Evolutionary conservation across 2,888 invertebrate species (phyloP), one percentile per base, ranked within the genome.

Genomic region (Tineola bisselliella): DNA sequence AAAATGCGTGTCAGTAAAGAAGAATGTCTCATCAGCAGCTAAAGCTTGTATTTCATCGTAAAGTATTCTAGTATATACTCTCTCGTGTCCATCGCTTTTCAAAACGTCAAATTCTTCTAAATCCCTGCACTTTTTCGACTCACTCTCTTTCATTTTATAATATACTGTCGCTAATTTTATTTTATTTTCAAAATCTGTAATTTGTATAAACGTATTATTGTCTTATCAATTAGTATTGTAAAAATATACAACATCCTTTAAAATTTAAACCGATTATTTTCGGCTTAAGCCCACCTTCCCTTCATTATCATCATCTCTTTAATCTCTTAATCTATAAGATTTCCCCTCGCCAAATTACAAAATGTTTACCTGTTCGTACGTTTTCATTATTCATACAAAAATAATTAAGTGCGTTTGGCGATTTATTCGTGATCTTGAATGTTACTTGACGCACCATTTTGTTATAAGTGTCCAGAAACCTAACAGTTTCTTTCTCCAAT

Each of bases 401-500:
- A 65, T 87, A 91, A 0, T 86, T 81, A 1, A 90, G 75, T 5
- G 81, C 44, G 64, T 88, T 84, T 30, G 88, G 72, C 12, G 90
- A 90, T 63, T 84, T 84, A 68, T 91, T 91, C 13, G 71, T 71
- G 57, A 91, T 78, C 64, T 84, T 86, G 18, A 90, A 71, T 0
- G 73, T 76, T 64, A 82, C 79, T 61, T 88, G 84, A 12, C 87
- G 82, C 58, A 86, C 82, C 74, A 91, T 77, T 4, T 88, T 89
- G 61, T 90, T 84, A 66, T 82, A 91, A 0, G 91, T 90, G 56
- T 90, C 88, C 3, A 82, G 75, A 66, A 92, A 89, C 63, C 81
- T 68, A 0, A 91, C 71, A 0, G 77, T 75, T 44, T 81, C 71
- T 62, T 84, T 86, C 61, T 89, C 88, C 12, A 91, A 67, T 61